Percentiles rank a stretch among this genome's conserved stretches.
Conservation (phyloP, 2,113 vertebrate species). For the Megaptera novaeangliae region DNA sequence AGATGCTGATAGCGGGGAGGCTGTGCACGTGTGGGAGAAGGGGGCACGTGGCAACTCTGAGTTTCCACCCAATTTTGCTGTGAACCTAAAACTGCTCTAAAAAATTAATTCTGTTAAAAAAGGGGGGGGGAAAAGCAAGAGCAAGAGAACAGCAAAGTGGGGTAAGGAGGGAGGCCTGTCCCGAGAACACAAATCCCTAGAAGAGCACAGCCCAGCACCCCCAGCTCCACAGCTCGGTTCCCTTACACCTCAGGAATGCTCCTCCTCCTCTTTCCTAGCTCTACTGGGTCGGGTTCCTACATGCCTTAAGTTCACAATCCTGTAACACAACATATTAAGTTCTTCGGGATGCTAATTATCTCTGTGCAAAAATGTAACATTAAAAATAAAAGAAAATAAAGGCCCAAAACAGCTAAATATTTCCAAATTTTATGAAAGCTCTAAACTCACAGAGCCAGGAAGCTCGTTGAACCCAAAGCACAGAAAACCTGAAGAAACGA, state of each 20-base stretch:
- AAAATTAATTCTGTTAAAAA: background rate
- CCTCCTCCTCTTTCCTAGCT: background rate
- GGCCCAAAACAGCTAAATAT: background rate
- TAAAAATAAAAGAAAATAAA: background rate
- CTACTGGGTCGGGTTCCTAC: background rate
- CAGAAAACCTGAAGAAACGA: background rate
- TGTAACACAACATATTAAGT: background rate
- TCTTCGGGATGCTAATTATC: background rate
- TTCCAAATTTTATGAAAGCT: background rate
- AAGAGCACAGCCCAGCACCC: background rate
- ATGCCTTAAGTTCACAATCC: background rate
- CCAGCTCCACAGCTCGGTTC: background rate
- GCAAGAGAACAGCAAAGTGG: background rate
- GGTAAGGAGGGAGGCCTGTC: background rate
- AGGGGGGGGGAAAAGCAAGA: rapidly evolving
- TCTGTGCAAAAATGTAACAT: background rate
- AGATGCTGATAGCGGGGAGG: background rate
- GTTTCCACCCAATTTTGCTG: background rate
- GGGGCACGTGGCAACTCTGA: rapidly evolving
- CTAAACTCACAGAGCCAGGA: background rate
- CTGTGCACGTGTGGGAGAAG: background rate
- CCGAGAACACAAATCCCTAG: rapidly evolving
- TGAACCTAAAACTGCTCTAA: background rate
- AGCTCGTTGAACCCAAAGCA: background rate
- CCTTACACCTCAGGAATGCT: background rate